Evolutionary conservation across 1,140 invertebrate genomes (phyloP), one percentile per base, ranked within the genome.

Genomic region (Lineus longissimus): DNA sequence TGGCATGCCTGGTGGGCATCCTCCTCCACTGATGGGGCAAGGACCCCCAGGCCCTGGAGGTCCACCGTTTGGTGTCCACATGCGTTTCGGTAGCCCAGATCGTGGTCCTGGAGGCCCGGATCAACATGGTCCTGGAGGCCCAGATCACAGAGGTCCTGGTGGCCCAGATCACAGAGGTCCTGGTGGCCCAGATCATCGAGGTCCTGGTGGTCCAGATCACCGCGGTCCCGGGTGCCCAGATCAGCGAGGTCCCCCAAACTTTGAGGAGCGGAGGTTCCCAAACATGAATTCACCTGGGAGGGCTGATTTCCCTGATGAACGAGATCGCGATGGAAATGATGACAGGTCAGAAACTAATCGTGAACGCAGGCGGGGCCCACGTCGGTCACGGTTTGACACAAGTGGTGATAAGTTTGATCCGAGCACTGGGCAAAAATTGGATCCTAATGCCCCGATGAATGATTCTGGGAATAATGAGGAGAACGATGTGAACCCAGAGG

Each of bases 101-200:
- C 47, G 47, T 15, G 33, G 33, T 23, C 25, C 47, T 51, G 47
- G n/a, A 4, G 47, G 47, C 4, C 47, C 47, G n/a, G 47, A 51
- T 36, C 33, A 36, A n/a, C 47, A n/a, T 15, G 33, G 33, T 23
- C 25, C 47, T 51, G 47, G n/a, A 4, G 47, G 47, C 4, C 47
- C 47, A 51, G 47, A 51, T 36, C 33, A 36, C n/a, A 6, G 47
- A 22, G 59, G 56, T 13, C 61, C 47, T 1, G 59, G 59, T 27
- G 67, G 36, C 41, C 31, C 13, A 31, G 61, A 23, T 25, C 22
- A 36, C n/a, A 6, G 47, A 22, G 59, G 56, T 13, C 61, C 47
- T 1, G 59, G 59, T 27, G 67, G 36, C 41, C 31, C 13, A 31
- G 61, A 23, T 25, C 22, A 36, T n/a, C 17, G 31, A 22, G 59